These are phyloP conservation scores for Hydractinia echinata DNA, from an alignment of 30 jellyfish, hydroid and myxozoan species.

Conservation along the genomic window DNA sequence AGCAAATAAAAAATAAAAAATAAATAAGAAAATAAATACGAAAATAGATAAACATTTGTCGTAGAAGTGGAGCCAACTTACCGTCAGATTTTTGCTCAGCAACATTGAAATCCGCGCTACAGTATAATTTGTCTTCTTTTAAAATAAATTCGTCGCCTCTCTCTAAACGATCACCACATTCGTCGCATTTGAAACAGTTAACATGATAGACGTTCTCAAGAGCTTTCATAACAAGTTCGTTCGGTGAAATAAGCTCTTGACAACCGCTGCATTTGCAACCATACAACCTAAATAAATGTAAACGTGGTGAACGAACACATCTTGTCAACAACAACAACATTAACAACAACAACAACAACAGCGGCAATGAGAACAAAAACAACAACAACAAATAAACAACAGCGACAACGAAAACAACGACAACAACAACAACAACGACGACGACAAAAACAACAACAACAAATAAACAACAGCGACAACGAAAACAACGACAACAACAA, in stretches of 20 bases:
- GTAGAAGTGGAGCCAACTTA: neutral
- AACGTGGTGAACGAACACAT: no score
- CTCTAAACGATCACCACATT: constrained; percentile 78
- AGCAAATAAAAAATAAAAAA: neutral
- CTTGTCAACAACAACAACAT: no score
- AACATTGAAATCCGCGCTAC: constrained; percentile 72
- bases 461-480: no score
- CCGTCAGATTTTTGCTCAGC: constrained; percentile 33
- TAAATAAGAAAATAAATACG: no score
- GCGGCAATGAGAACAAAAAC: no score
- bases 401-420: no score
- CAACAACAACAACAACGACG: no score
- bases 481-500: no score
- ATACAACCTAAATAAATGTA: constrained; percentile 25
- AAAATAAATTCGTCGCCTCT: constrained; percentile 88
- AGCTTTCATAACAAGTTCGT: constrained; percentile 83
- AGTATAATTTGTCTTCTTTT: constrained; percentile 59
- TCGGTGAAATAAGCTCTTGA: constrained; percentile 25
- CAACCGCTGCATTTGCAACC: constrained; percentile 62
- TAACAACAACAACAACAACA: no score
- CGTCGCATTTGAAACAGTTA: constrained; percentile 88
- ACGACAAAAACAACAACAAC: no score
- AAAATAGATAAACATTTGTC: no score
- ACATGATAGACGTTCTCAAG: constrained; percentile 68
- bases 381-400: no score